phyloP scores from a whole-genome alignment of 2,888 invertebrate species.

The Gibbula magus region DNA sequence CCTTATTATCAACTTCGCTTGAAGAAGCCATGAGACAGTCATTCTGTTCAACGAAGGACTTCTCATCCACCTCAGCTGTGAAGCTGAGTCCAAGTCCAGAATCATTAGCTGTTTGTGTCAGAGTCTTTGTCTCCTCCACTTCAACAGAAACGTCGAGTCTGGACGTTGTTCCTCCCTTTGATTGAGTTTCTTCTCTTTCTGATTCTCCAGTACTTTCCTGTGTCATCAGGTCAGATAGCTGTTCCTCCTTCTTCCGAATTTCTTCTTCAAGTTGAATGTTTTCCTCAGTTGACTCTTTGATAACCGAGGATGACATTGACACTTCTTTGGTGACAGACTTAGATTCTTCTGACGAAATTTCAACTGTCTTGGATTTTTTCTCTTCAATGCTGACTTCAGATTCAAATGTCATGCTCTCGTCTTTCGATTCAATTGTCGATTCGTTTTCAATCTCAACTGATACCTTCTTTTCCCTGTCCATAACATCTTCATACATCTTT shows the following conservation, averaged over 20 bases:
- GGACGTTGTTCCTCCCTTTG: neutral
- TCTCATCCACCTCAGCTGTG: neutral
- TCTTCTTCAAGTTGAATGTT: slow-evolving; percentile 1
- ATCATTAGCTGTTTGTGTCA: neutral
- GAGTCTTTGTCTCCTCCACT: neutral
- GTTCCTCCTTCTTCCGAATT: slow-evolving; percentile 7
- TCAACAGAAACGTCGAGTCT: neutral
- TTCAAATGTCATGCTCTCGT: neutral
- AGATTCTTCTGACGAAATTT: slow-evolving; percentile 3
- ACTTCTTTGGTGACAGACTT: neutral
- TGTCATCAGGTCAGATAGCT: neutral
- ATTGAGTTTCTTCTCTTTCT: neutral
- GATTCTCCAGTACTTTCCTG: neutral
- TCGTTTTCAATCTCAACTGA: neutral
- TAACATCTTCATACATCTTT: slow-evolving; percentile 11
- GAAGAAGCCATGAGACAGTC: neutral
- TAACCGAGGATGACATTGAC: neutral
- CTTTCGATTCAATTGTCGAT: no score
- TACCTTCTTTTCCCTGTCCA: neutral
- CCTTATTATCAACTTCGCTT: neutral
- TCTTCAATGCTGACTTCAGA: slow-evolving; percentile 11
- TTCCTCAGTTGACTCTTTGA: neutral
- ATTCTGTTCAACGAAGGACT: neutral
- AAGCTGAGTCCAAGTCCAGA: slow-evolving; percentile 3
- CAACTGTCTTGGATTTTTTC: slow-evolving; percentile 9